Percentiles rank a stretch among this genome's conserved stretches.
Evolutionary conservation across 2,113 vertebrate genomes (phyloP).

Genomic region (Sterrhoptilus dennistouni): DNA sequence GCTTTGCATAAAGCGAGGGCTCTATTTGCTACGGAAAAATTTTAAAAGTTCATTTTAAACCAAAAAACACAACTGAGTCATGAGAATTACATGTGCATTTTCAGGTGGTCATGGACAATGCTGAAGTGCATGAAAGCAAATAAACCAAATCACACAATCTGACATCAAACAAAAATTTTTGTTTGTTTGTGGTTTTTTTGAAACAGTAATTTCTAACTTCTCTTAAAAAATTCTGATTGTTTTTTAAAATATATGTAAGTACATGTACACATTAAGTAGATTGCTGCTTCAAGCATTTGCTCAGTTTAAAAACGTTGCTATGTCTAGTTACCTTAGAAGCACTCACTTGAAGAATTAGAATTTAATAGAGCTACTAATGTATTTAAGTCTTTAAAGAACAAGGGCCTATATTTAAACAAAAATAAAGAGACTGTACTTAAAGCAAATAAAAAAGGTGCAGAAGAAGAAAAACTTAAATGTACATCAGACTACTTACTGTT

Average conservation of each 20-base stretch:
- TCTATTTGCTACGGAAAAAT: constrained; percentile 85
- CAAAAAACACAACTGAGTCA: not conserved
- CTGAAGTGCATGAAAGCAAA: not conserved
- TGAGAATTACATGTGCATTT: not conserved
- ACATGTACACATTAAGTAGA: not conserved
- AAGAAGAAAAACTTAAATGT: not conserved
- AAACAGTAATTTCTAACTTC: not conserved
- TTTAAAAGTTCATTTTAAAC: not conserved
- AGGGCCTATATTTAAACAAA: not conserved
- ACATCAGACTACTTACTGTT: not conserved
- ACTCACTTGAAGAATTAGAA: not conserved
- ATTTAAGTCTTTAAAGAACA: not conserved
- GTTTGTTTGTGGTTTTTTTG: not conserved
- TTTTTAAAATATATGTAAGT: not conserved
- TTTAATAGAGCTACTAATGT: not conserved
- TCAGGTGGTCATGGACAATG: not conserved
- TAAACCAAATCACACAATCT: not conserved
- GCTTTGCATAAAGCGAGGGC: constrained; percentile 77
- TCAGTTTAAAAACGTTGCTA: not conserved
- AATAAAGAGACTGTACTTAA: not conserved
- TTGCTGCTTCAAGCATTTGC: not conserved
- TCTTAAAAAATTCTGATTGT: not conserved
- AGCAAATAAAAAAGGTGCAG: not conserved
- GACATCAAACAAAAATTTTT: not conserved
- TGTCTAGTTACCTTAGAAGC: not conserved